phyloP scores from a whole-genome alignment of 2,888 invertebrate genomes.

The Baccha elongata region DNA sequence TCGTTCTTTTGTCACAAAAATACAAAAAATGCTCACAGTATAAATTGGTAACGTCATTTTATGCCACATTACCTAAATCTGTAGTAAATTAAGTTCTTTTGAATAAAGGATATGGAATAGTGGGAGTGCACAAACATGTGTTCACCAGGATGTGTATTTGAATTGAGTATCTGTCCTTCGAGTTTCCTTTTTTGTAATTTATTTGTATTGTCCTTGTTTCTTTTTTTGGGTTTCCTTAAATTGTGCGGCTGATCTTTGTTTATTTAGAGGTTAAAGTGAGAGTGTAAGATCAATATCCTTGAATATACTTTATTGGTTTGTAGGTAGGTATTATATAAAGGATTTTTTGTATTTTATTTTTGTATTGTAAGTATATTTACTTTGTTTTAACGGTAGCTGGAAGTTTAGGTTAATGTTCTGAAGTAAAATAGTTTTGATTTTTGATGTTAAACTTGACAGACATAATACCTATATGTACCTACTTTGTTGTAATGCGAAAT shows the following conservation, averaged over 20 bases:
- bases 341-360: no score
- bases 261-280: neutral
- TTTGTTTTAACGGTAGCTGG: no score
- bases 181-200: conserved; percentile 56
- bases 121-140: conserved; percentile 61
- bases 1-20: conserved; percentile 39
- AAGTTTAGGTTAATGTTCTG: no score
- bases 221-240: conserved; percentile 22
- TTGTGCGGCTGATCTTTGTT: conserved; percentile 23
- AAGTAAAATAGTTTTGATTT: no score
- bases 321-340: no score
- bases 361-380: no score
- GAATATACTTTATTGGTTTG: no score
- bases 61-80: conserved; percentile 79
- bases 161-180: conserved; percentile 56
- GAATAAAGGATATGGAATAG: conserved; percentile 43
- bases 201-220: no score
- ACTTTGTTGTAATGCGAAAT: no score
- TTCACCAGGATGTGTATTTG: conserved; percentile 71
- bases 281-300: neutral
- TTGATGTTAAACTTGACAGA: no score
- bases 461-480: no score
- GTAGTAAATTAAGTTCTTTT: conserved; percentile 63
- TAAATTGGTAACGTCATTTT: conserved; percentile 80
- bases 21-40: no score